Conservation (phyloP, 2,888 invertebrate genomes). For the Ophion costatus region DNA sequence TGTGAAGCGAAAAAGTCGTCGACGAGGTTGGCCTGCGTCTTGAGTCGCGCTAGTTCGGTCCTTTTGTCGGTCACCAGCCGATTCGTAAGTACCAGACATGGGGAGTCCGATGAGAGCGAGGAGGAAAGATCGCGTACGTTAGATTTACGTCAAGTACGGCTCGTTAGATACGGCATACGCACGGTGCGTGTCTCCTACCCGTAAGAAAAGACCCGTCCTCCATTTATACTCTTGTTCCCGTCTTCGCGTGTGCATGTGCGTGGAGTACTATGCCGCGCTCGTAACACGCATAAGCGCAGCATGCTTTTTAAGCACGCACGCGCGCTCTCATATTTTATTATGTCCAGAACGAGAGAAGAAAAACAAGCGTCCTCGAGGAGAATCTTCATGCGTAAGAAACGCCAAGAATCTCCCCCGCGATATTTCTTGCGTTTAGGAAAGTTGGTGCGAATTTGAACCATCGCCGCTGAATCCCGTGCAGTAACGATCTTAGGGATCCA, state of each 20-base stretch:
- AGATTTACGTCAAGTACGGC: conserved; percentile 76
- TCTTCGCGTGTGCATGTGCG: not conserved
- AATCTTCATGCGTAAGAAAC: conserved; percentile 18
- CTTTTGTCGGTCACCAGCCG: not conserved
- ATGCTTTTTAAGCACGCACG: conserved; percentile 60
- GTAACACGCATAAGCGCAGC: conserved; percentile 29
- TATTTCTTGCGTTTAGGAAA: not conserved
- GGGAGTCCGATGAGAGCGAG: conserved; percentile 27
- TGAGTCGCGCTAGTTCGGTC: not conserved
- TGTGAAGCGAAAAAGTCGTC: not conserved
- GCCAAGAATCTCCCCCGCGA: not conserved
- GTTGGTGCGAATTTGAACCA: not conserved
- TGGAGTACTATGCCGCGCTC: not conserved
- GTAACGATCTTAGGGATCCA: no score
- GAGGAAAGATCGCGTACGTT: conserved; percentile 68
- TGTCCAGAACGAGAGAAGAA: conserved; percentile 18
- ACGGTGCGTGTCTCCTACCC: conserved; percentile 81
- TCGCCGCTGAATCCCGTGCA: not conserved
- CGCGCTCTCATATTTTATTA: conserved; percentile 49
- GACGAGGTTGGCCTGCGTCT: no score
- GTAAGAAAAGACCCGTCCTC: conserved; percentile 63
- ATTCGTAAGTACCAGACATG: not conserved
- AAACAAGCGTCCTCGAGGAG: conserved; percentile 21
- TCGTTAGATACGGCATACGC: conserved; percentile 82
- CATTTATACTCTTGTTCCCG: conserved; percentile 24